Conservation (phyloP, 1,140 invertebrate genomes). For the Eurosta solidaginis region DNA sequence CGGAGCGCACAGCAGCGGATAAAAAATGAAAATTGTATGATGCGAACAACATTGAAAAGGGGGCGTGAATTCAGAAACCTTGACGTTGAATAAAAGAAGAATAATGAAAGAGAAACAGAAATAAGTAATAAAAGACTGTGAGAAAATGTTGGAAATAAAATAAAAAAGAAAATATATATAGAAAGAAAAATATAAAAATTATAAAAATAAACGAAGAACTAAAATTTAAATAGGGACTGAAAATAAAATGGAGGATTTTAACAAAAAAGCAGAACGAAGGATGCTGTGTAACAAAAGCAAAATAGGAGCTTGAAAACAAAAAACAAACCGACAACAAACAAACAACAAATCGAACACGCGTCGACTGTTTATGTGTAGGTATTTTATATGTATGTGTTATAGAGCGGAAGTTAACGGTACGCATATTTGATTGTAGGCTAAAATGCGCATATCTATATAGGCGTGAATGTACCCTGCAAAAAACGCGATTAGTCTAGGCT, state of each 20-base stretch:
- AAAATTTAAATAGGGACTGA: too few species aligned
- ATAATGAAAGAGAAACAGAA: background rate
- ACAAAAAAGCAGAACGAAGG: background rate
- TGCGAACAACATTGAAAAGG: too few species aligned
- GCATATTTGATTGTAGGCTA: background rate
- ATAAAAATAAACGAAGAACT: background rate
- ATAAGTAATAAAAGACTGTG: background rate
- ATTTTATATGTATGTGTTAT: background rate
- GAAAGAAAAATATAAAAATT: background rate
- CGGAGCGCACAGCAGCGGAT: background rate
- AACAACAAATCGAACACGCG: background rate
- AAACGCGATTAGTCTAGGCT: too few species aligned
- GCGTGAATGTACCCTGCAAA: too few species aligned
- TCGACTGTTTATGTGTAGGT: background rate
- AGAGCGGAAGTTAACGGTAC: conserved; percentile 7
- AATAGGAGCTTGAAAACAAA: background rate
- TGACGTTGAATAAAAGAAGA: background rate
- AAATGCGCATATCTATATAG: background rate
- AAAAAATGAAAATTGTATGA: too few species aligned
- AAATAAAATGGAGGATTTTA: too few species aligned
- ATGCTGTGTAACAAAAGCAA: background rate
- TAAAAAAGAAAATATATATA: background rate
- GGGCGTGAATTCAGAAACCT: too few species aligned
- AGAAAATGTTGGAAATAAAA: background rate
- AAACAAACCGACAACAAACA: background rate